Percentiles rank a stretch among this genome's conserved stretches.
phyloP scores from a whole-genome alignment of 2,797 vertebrate genomes.

The Helostoma temminkii region DNA sequence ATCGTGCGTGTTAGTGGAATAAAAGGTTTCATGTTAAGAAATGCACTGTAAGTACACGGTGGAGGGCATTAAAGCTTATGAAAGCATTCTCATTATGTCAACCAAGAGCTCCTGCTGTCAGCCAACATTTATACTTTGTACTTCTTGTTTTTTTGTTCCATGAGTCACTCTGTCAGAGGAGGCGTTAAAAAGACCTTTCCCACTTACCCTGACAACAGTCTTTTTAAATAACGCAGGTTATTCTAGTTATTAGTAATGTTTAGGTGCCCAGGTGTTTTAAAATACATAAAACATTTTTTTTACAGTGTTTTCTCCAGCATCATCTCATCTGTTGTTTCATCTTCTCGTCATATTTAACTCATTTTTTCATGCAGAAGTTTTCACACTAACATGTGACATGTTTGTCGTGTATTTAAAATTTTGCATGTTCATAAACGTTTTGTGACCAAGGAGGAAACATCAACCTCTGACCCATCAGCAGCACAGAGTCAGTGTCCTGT shows the following conservation, averaged over 20 bases:
- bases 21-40: too few species aligned
- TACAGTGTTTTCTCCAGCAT: background rate
- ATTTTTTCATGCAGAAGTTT: background rate
- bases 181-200: background rate
- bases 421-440: background rate
- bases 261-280: conserved; percentile 14
- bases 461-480: background rate
- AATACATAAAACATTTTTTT: background rate
- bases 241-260: background rate
- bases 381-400: background rate
- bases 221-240: background rate
- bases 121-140: background rate
- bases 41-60: too few species aligned
- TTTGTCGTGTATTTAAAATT: background rate
- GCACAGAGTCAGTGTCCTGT: conserved; percentile 3
- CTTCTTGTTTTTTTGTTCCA: background rate
- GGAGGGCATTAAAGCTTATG: too few species aligned
- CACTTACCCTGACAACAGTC: background rate
- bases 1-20: too few species aligned
- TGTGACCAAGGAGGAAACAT: background rate
- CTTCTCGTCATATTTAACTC: background rate
- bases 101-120: background rate
- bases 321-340: background rate
- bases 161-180: background rate
- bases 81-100: too few species aligned